A percentile compares a stretch with the other conserved stretches of the same genome.
phyloP scores from a whole-genome alignment of 2,888 invertebrate species.

The Drosophila macrospina region DNA sequence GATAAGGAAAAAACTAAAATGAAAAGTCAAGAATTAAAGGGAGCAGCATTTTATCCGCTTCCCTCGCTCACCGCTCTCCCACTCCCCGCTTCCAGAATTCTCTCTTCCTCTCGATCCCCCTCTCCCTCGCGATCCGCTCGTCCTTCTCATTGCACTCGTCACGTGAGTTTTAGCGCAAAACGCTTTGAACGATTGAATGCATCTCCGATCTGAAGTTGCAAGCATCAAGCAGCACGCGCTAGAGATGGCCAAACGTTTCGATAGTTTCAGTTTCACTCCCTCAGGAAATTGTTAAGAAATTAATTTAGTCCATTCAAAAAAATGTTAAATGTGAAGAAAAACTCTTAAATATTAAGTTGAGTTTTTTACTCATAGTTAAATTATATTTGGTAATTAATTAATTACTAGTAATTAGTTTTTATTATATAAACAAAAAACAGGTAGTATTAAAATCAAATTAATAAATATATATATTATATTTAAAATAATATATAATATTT shows the following conservation, averaged over 20 bases:
- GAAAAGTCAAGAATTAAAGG: slow-evolving; percentile 29
- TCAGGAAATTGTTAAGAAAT: neutral
- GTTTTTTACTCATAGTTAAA: too few relatives aligned
- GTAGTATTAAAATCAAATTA: too few relatives aligned
- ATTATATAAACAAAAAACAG: too few relatives aligned
- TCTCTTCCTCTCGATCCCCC: slow-evolving; percentile 7
- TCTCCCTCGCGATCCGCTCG: slow-evolving; percentile 4
- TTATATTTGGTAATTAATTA: too few relatives aligned
- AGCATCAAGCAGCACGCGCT: slow-evolving; percentile 1
- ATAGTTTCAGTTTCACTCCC: too few relatives aligned
- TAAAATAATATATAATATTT: too few relatives aligned
- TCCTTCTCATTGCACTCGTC: slow-evolving; percentile 72
- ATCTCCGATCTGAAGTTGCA: slow-evolving; percentile 41
- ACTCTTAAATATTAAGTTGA: too few relatives aligned
- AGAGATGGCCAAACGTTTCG: slow-evolving; percentile 4
- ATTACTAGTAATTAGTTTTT: too few relatives aligned
- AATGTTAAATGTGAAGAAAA: too few relatives aligned
- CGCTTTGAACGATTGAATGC: slow-evolving; percentile 79
- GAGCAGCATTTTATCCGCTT: slow-evolving; percentile 32
- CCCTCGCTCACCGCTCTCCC: neutral
- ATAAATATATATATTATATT: too few relatives aligned
- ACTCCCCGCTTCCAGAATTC: neutral
- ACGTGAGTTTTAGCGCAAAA: slow-evolving; percentile 80
- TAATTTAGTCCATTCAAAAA: too few relatives aligned
- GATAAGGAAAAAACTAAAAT: slow-evolving; percentile 55